These are phyloP conservation scores for Actenoides lindsayi DNA, from an alignment of 2,113 vertebrate species.

Conservation along the genomic window DNA sequence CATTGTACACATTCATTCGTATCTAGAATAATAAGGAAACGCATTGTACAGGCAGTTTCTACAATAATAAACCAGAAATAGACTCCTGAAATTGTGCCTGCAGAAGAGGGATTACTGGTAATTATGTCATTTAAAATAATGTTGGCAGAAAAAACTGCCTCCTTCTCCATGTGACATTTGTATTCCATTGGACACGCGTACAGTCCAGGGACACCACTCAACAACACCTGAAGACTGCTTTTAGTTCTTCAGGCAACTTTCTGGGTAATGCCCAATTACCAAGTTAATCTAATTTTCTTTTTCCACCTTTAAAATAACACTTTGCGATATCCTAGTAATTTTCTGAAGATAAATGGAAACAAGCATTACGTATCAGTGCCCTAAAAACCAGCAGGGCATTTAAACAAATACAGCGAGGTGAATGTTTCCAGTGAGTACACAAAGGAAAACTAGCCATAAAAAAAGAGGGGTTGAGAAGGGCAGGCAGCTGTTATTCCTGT, in stretches of 20 bases:
- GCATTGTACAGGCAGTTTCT: neutral
- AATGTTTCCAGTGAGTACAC: neutral
- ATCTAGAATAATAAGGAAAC: neutral
- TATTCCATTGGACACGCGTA: neutral
- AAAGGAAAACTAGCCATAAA: neutral
- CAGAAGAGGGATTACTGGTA: neutral
- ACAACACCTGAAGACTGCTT: neutral
- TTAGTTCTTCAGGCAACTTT: neutral
- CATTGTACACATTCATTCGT: neutral
- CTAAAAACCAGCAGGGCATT: neutral
- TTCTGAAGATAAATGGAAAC: neutral
- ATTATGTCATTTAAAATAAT: neutral
- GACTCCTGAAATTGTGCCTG: neutral
- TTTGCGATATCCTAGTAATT: neutral
- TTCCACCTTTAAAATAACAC: neutral
- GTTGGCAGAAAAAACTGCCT: neutral
- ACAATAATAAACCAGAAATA: neutral
- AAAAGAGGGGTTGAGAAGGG: neutral
- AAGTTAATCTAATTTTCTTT: neutral
- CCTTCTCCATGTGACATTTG: neutral
- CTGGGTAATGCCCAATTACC: neutral
- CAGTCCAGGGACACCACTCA: neutral
- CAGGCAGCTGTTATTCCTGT: neutral
- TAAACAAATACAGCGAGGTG: neutral
- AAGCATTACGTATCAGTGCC: neutral